Percentiles rank a stretch among this genome's conserved stretches.
Evolutionary conservation across 2,888 invertebrate species (phyloP).

Genomic region (Drosophila helvetica): DNA sequence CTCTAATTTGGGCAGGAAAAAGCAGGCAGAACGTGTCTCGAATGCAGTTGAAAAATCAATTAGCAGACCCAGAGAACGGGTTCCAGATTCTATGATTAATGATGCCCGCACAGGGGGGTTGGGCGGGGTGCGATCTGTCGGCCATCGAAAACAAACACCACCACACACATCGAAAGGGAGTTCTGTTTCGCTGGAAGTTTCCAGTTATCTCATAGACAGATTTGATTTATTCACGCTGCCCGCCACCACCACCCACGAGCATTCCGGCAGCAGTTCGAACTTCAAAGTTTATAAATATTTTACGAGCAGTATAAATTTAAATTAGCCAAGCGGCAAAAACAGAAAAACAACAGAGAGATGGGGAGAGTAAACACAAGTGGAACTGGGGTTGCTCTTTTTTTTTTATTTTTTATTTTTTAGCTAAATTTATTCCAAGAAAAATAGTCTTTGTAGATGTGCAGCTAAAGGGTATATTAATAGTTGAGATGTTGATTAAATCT

Average conservation of each 20-base stretch:
- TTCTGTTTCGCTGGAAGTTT: conserved; percentile 12
- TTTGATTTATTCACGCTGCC: conserved; percentile 67
- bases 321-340: conserved; percentile 33
- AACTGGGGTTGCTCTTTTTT: conserved; percentile 3
- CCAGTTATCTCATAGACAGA: conserved; percentile 57
- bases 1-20: conserved; percentile 52
- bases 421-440: background rate
- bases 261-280: conserved; percentile 23
- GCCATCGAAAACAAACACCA: conserved; percentile 25
- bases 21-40: conserved; percentile 30
- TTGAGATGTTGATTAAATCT: too few species aligned
- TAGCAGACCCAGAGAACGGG: conserved; percentile 45
- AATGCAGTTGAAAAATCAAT: conserved; percentile 64
- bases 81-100: conserved; percentile 32
- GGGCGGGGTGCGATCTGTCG: conserved; percentile 14
- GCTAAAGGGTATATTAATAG: too few species aligned
- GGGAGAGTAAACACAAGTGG: background rate
- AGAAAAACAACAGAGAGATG: conserved; percentile 6
- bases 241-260: conserved; percentile 65
- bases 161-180: conserved; percentile 29
- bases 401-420: background rate
- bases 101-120: conserved; percentile 22
- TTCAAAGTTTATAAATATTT: conserved; percentile 55
- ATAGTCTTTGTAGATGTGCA: background rate
- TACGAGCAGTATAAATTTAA: conserved; percentile 43